Conservation (phyloP, 2,797 vertebrate genomes). For the Myotis findleyi region DNA sequence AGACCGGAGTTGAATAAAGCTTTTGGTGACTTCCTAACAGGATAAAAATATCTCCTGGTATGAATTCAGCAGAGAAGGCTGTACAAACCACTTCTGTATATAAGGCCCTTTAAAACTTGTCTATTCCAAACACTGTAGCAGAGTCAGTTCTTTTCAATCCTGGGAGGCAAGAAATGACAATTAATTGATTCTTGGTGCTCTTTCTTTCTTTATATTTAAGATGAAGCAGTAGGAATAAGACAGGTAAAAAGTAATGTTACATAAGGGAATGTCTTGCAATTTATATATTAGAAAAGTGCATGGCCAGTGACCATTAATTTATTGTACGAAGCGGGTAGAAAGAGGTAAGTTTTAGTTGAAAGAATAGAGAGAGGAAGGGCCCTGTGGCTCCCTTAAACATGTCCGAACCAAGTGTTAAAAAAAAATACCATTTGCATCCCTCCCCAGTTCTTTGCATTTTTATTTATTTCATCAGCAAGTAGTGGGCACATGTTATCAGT, state of each 20-base stretch:
- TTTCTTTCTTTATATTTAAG: conserved; percentile 50
- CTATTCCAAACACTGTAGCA: conserved; percentile 67
- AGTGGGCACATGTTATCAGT: not conserved
- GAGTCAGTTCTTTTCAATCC: conserved; percentile 63
- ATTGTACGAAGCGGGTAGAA: not conserved
- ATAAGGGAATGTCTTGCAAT: not conserved
- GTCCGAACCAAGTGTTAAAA: not conserved
- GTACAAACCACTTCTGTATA: conserved; percentile 56
- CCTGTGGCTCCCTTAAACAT: not conserved
- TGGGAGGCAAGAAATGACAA: conserved; percentile 4
- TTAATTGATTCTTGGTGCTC: conserved; percentile 20
- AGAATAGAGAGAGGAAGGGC: not conserved
- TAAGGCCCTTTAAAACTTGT: conserved; percentile 66
- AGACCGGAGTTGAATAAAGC: conserved; percentile 50
- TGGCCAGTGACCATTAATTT: not conserved
- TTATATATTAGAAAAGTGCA: not conserved
- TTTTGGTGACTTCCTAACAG: conserved; percentile 66
- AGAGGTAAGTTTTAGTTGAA: not conserved
- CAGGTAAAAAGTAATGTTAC: conserved; percentile 27
- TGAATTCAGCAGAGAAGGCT: conserved; percentile 56
- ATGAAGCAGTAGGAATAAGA: conserved; percentile 52
- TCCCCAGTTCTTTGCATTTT: not conserved
- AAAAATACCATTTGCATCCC: not conserved
- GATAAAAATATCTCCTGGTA: conserved; percentile 67
- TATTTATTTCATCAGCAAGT: not conserved